Conservation (phyloP, 2,113 vertebrate genomes). For the Nestor notabilis region DNA sequence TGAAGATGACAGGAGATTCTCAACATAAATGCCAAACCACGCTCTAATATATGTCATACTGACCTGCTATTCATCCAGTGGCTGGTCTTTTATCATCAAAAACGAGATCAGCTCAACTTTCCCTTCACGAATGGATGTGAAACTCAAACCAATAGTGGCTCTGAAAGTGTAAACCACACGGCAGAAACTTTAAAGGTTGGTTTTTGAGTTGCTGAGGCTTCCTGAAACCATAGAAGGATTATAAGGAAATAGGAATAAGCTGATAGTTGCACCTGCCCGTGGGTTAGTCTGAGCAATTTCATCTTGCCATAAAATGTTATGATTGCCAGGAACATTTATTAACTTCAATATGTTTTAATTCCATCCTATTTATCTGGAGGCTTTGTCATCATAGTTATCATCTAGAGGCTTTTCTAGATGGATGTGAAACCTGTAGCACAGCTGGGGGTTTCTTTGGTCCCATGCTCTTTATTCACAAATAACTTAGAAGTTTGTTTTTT, state of each 20-base stretch:
- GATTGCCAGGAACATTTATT: background rate
- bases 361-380: background rate
- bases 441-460: background rate
- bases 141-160: background rate
- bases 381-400: background rate
- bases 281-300: background rate
- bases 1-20: slow-evolving; percentile 35
- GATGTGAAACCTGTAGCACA: background rate
- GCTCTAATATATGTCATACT: background rate
- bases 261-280: background rate
- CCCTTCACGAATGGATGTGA: slow-evolving; percentile 5
- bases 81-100: slow-evolving; percentile 27
- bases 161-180: background rate
- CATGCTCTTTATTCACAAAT: background rate
- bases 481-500: background rate
- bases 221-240: background rate
- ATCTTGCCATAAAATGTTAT: background rate
- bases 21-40: slow-evolving; percentile 52
- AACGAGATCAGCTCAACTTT: background rate
- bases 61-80: slow-evolving; percentile 35
- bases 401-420: background rate
- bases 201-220: background rate
- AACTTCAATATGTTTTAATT: background rate
- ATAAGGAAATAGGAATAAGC: background rate
- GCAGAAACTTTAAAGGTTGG: background rate